Evolutionary conservation across 1,140 invertebrate species (phyloP).

Genomic region (Dreissena rostriformis): DNA sequence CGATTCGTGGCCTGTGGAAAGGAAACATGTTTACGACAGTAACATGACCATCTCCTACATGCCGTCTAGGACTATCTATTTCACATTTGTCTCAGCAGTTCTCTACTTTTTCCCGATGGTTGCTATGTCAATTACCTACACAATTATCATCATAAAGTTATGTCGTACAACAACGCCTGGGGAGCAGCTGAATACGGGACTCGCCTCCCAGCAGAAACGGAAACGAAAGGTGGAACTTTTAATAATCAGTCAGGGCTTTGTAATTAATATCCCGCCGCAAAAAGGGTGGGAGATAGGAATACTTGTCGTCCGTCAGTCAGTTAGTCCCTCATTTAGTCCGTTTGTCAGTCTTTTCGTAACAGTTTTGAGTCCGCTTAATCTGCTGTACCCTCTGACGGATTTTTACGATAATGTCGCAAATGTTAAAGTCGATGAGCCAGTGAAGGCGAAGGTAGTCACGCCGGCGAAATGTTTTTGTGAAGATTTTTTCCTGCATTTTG

Average conservation of each 20-base stretch:
- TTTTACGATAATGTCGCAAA: too few relatives aligned
- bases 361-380: too few relatives aligned
- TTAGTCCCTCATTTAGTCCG: too few relatives aligned
- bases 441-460: too few relatives aligned
- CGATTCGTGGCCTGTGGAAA: constrained; percentile 70
- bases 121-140: constrained; percentile 82
- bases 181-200: constrained; percentile 64
- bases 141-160: constrained; percentile 80
- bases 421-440: too few relatives aligned
- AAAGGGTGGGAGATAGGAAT: too few relatives aligned
- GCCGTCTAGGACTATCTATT: constrained; percentile 75
- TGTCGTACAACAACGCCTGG: constrained; percentile 66
- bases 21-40: constrained; percentile 28
- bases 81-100: constrained; percentile 79
- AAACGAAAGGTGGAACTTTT: constrained; percentile 69
- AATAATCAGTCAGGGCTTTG: not conserved
- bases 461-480: too few relatives aligned
- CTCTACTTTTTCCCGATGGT: constrained; percentile 82
- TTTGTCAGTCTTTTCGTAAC: too few relatives aligned
- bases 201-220: constrained; percentile 64
- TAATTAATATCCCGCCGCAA: too few relatives aligned
- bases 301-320: too few relatives aligned
- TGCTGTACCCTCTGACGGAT: too few relatives aligned
- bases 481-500: too few relatives aligned
- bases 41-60: constrained; percentile 58